Evolutionary conservation across 2,888 invertebrate species (phyloP).

Genomic region (Sisyra nigra): DNA sequence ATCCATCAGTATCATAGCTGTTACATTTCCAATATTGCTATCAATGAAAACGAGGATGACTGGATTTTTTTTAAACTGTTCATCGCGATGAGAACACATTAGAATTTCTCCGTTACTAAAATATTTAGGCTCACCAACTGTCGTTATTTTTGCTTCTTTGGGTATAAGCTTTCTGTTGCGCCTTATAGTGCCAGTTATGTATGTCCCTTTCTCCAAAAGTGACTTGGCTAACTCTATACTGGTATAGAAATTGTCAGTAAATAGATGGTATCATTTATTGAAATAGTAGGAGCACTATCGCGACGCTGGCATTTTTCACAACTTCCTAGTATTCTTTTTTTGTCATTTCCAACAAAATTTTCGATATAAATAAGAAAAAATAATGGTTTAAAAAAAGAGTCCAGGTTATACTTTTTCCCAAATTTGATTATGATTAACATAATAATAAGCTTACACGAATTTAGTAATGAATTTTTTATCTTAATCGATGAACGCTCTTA

Average conservation of each 20-base stretch:
- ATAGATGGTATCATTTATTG: conserved; percentile 16
- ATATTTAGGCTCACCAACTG: conserved; percentile 14
- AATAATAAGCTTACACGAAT: too few relatives aligned
- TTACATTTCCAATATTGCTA: background rate
- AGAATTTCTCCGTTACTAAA: conserved; percentile 12
- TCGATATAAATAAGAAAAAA: too few relatives aligned
- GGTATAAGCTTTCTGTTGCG: conserved; percentile 15
- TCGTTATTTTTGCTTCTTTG: conserved; percentile 12
- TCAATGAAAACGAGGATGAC: background rate
- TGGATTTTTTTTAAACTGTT: conserved; percentile 13
- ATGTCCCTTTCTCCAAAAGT: conserved; percentile 12
- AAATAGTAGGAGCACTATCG: too few relatives aligned
- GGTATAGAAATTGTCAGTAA: conserved; percentile 16
- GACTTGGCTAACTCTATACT: conserved; percentile 13
- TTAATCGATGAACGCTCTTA: too few relatives aligned
- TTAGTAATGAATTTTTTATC: too few relatives aligned
- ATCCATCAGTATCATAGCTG: conserved; percentile 12
- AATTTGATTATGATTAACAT: too few relatives aligned
- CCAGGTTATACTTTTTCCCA: too few relatives aligned
- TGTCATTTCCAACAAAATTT: too few relatives aligned
- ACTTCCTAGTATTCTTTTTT: too few relatives aligned
- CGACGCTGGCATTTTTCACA: too few relatives aligned
- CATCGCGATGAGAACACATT: conserved; percentile 14
- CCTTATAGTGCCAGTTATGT: conserved; percentile 12
- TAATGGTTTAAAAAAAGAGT: too few relatives aligned